Percentiles rank a stretch among this genome's conserved stretches.
Conservation (phyloP, 92 coral and sea anemone species). For the Epizoanthus fatuus region DNA sequence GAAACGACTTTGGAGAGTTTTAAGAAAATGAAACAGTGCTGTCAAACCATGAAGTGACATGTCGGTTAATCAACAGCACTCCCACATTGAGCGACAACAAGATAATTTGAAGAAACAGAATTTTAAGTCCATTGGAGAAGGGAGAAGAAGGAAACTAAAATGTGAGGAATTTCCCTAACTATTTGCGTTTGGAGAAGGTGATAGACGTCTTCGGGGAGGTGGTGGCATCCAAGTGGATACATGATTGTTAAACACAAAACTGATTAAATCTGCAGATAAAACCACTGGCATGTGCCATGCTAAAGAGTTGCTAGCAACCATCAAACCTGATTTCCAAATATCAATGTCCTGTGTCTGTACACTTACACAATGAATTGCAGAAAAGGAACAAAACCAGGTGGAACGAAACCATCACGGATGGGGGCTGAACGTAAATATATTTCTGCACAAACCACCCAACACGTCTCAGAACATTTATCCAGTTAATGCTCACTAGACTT, state of each 20-base stretch:
- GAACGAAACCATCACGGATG: conserved; percentile 60
- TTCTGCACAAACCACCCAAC: conserved; percentile 59
- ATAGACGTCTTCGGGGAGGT: conserved; percentile 39
- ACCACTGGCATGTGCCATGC: conserved; percentile 63
- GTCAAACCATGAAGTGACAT: conserved; percentile 47
- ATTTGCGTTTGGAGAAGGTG: conserved; percentile 70
- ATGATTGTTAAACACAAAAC: conserved; percentile 45
- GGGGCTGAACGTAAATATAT: conserved; percentile 54
- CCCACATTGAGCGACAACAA: conserved; percentile 1
- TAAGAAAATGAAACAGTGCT: not conserved
- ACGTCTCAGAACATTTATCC: conserved; percentile 63
- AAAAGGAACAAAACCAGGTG: conserved; percentile 58
- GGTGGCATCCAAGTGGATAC: conserved; percentile 77
- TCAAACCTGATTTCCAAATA: conserved; percentile 50
- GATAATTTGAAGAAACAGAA: conserved; percentile 1
- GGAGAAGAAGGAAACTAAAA: conserved; percentile 64
- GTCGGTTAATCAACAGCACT: conserved; percentile 59
- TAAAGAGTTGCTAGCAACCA: conserved; percentile 40
- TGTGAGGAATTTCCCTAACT: conserved; percentile 77
- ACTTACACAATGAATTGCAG: conserved; percentile 57
- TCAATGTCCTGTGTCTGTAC: conserved; percentile 55
- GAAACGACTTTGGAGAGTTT: not conserved
- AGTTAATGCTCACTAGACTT: conserved; percentile 22
- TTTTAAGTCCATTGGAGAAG: not conserved
- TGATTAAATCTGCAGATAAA: conserved; percentile 68